Conservation (phyloP, 2,888 invertebrate species). For the Spilarctia lutea region DNA sequence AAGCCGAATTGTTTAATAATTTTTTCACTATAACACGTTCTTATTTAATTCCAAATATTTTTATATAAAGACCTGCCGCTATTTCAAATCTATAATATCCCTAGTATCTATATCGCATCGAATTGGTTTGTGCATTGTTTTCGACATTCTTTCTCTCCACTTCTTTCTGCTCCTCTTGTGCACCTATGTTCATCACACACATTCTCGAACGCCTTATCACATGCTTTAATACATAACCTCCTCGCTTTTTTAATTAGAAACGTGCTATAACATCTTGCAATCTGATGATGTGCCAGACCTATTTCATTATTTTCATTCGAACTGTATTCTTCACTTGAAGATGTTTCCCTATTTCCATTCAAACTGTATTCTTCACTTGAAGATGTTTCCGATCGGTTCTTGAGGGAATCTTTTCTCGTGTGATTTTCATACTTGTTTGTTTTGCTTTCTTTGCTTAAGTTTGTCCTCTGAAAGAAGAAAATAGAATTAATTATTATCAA, state of each 20-base stretch:
- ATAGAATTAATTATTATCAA: not conserved
- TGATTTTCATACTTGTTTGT: not conserved
- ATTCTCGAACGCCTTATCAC: slow-evolving; percentile 27
- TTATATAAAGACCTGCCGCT: no score
- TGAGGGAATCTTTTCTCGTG: not conserved
- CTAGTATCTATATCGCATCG: not conserved
- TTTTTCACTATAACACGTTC: no score
- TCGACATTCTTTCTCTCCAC: slow-evolving; percentile 27
- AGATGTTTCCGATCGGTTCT: not conserved
- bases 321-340: not conserved
- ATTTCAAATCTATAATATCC: no score
- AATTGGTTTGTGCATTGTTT: slow-evolving; percentile 29
- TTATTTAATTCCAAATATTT: no score
- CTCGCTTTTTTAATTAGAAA: slow-evolving; percentile 17
- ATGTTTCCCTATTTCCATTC: not conserved
- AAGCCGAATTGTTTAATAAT: no score
- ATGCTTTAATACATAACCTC: slow-evolving; percentile 29
- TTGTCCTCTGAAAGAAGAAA: not conserved
- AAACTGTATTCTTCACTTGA: not conserved
- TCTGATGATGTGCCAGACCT: not conserved
- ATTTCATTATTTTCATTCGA: not conserved
- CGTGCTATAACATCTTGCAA: slow-evolving; percentile 16
- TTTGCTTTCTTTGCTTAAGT: not conserved
- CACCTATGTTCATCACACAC: slow-evolving; percentile 31
- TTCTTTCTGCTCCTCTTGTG: slow-evolving; percentile 21